Conservation (phyloP, 2,888 invertebrate genomes). For the Scaeva pyrastri region DNA sequence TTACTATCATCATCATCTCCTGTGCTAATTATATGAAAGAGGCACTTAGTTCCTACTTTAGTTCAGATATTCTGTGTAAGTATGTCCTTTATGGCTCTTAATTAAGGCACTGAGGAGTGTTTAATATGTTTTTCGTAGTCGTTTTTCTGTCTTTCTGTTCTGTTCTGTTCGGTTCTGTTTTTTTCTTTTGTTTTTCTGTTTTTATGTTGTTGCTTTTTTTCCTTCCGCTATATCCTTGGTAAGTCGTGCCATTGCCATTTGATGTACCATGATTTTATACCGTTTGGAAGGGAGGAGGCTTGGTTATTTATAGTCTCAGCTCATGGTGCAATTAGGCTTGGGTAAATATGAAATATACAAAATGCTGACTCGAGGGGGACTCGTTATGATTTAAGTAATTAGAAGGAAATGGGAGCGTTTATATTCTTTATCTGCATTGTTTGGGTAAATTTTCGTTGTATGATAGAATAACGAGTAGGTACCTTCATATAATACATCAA, state of each 20-base stretch:
- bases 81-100: slow-evolving; percentile 76
- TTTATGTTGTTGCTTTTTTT: background rate
- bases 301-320: slow-evolving; percentile 59
- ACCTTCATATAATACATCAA: too few relatives aligned
- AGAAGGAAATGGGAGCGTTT: slow-evolving; percentile 26
- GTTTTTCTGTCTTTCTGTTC: slow-evolving; percentile 37
- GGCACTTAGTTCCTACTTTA: slow-evolving; percentile 76
- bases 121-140: slow-evolving; percentile 69
- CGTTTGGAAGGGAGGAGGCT: background rate
- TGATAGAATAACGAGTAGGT: too few relatives aligned
- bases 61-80: slow-evolving; percentile 76
- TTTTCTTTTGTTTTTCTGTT: too few relatives aligned
- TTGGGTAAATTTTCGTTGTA: background rate
- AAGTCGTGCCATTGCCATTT: slow-evolving; percentile 50
- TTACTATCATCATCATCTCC: slow-evolving; percentile 72
- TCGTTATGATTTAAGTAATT: slow-evolving; percentile 62
- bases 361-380: slow-evolving; percentile 39
- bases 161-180: too few relatives aligned
- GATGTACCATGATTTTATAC: slow-evolving; percentile 27
- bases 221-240: background rate
- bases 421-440: background rate
- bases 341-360: slow-evolving; percentile 61
- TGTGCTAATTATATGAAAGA: slow-evolving; percentile 75
- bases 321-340: slow-evolving; percentile 68
- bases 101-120: slow-evolving; percentile 76